Evolutionary conservation across 1,140 invertebrate genomes (phyloP), one percentile per base, ranked within the genome.

Genomic region (Chironomus tepperi): DNA sequence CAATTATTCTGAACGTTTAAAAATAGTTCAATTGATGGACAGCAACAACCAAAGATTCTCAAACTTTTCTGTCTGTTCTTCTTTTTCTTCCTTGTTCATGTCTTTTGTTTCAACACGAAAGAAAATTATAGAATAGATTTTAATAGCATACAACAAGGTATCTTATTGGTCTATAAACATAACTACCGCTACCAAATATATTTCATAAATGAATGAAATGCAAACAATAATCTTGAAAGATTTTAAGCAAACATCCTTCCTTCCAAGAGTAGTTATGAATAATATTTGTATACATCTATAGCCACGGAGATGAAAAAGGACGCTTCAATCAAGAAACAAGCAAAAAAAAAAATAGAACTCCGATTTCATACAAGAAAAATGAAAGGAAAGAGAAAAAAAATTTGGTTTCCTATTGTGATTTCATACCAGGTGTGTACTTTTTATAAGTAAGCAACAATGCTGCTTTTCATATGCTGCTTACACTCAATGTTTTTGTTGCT

Each of bases 241-340:
- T 57, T 57, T 57, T 57, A 15, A 57, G 47, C 47, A 57, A 57
- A 57, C 47, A 57, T 57, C 47, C 47, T 57, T n/a, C 47, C 12
- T 34, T 34, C 24, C 5, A 57, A 57, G 47, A 57, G 47, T 34
- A 57, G n/a, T 57, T n/a, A 57, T 10, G n/a, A n/a, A 15, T 10
- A 57, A n/a, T 57, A 10, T 15, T 47, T 15, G 9, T 47, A 47
- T 10, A 57, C 3, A 57, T n/a, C 12, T n/a, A 57, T 57, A 57
- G 47, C n/a, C n/a, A 34, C 24, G 24, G 5, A n/a, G 47, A 57
- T 5, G 47, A 57, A 57, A 57, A 57, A 57, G 47, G 47, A 57
- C 47, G 47, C 47, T 57, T 57, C 47, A 57, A 57, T 57, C 47
- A 57, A 57, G 47, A 8, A 9, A 57, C 12, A n/a, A 57, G n/a